These are phyloP conservation scores for Stenotaenia linearis DNA, from an alignment of 2,888 invertebrate genomes.

Conservation along the genomic window DNA sequence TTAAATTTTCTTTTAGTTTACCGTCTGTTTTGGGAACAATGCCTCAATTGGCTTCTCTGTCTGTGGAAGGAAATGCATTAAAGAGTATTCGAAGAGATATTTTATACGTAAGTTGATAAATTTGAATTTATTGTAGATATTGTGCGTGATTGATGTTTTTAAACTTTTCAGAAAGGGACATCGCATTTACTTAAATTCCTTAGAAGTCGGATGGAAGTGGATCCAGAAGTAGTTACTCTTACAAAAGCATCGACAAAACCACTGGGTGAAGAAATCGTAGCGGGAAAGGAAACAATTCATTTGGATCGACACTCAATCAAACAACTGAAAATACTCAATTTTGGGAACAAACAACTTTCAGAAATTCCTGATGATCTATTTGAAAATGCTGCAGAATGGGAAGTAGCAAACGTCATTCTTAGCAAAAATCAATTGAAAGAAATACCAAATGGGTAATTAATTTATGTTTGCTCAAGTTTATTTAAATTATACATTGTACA, in stretches of 20 bases:
- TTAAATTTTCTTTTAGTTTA: slow-evolving; percentile 54
- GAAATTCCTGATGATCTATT: slow-evolving; percentile 67
- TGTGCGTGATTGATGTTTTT: too few relatives aligned
- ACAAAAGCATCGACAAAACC: slow-evolving; percentile 12
- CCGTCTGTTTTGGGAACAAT: slow-evolving; percentile 64
- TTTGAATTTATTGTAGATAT: too few relatives aligned
- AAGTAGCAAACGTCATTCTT: slow-evolving; percentile 69
- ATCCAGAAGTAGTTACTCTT: slow-evolving; percentile 38
- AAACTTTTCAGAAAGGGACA: slow-evolving; percentile 76
- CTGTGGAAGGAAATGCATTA: slow-evolving; percentile 79
- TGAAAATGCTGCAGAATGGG: slow-evolving; percentile 62
- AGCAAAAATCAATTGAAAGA: slow-evolving; percentile 68
- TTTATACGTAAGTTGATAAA: slow-evolving; percentile 55
- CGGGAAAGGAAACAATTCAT: slow-evolving; percentile 6
- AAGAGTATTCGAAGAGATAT: slow-evolving; percentile 75
- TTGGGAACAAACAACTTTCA: slow-evolving; percentile 56
- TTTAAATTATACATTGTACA: too few relatives aligned
- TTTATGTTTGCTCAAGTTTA: too few relatives aligned
- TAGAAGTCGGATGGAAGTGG: slow-evolving; percentile 46
- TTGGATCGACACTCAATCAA: slow-evolving; percentile 44
- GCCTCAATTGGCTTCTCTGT: slow-evolving; percentile 72
- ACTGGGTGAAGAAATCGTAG: slow-evolving; percentile 30
- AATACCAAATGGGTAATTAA: slow-evolving; percentile 61
- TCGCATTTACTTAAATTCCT: slow-evolving; percentile 67
- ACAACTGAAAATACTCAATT: slow-evolving; percentile 40